These are phyloP conservation scores for Anoplophora glabripennis DNA, from an alignment of 1,140 invertebrate species.

Conservation along the genomic window DNA sequence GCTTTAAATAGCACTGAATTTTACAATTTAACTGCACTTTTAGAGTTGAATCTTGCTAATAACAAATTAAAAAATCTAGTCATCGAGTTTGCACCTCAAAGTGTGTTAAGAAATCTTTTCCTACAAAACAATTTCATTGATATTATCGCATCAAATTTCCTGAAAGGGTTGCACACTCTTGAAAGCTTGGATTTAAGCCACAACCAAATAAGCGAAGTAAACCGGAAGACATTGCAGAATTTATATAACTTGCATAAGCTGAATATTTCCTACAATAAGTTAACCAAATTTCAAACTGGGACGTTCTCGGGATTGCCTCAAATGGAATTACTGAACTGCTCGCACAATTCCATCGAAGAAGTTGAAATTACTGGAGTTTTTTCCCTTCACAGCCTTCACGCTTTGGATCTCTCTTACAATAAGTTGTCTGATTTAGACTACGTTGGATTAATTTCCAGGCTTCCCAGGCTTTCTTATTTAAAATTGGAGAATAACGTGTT, in stretches of 20 bases:
- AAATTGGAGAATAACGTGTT: conserved; percentile 37
- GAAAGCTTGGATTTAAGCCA: conserved; percentile 37
- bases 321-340: conserved; percentile 35
- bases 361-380: conserved; percentile 38
- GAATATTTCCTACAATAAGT: conserved; percentile 33
- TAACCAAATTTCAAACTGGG: conserved; percentile 32
- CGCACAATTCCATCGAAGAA: conserved; percentile 34
- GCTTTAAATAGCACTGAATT: conserved; percentile 31
- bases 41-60: conserved; percentile 32
- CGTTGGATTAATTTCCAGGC: conserved; percentile 29
- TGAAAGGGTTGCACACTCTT: conserved; percentile 31
- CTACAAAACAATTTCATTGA: conserved; percentile 49
- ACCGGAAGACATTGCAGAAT: conserved; percentile 17
- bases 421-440: conserved; percentile 41
- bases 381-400: conserved; percentile 37
- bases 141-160: conserved; percentile 46
- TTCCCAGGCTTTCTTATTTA: conserved; percentile 37
- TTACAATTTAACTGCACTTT: conserved; percentile 31
- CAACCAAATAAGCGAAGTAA: conserved; percentile 32
- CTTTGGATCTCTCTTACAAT: conserved; percentile 42
- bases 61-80: conserved; percentile 34
- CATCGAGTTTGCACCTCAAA: conserved; percentile 26
- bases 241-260: conserved; percentile 29
- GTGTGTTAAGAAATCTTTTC: conserved; percentile 30
- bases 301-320: conserved; percentile 36